Conservation (phyloP, 2,797 vertebrate genomes). For the Erithacus rubecula region DNA sequence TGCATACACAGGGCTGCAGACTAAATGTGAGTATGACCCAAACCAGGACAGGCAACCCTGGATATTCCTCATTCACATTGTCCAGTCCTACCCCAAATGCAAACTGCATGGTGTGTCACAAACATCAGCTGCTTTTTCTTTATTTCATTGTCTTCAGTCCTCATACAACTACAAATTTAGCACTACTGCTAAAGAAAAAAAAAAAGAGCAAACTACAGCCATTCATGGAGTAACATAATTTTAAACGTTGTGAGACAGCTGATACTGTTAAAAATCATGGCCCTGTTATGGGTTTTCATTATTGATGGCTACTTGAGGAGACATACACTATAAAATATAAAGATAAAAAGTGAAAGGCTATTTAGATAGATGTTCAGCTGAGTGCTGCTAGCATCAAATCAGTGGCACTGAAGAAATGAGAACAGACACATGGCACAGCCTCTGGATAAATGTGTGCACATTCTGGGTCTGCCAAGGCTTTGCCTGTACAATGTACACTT, state of each 20-base stretch:
- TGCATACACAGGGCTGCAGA: not conserved
- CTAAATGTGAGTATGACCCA: not conserved
- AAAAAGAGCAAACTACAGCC: slow-evolving; percentile 17
- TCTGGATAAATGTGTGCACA: not conserved
- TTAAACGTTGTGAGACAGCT: not conserved
- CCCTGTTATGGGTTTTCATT: not conserved
- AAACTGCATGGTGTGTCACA: not conserved
- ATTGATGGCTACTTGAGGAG: slow-evolving; percentile 6
- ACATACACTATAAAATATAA: slow-evolving; percentile 3
- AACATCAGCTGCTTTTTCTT: slow-evolving; percentile 27
- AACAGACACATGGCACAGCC: not conserved
- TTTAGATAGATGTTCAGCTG: not conserved
- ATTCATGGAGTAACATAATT: slow-evolving; percentile 1
- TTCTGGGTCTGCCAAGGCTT: not conserved
- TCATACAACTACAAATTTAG: slow-evolving; percentile 22
- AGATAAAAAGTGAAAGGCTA: slow-evolving; percentile 28
- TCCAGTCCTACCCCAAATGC: not conserved
- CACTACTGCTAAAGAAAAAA: not conserved
- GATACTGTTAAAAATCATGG: not conserved
- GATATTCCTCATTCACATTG: not conserved
- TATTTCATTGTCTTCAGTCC: slow-evolving; percentile 27
- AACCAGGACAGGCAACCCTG: not conserved
- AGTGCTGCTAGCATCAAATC: slow-evolving; percentile 13
- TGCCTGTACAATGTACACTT: not conserved
- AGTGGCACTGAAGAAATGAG: not conserved